Evolutionary conservation across 2,888 invertebrate species (phyloP).

Genomic region (Cephus rjabovi): DNA sequence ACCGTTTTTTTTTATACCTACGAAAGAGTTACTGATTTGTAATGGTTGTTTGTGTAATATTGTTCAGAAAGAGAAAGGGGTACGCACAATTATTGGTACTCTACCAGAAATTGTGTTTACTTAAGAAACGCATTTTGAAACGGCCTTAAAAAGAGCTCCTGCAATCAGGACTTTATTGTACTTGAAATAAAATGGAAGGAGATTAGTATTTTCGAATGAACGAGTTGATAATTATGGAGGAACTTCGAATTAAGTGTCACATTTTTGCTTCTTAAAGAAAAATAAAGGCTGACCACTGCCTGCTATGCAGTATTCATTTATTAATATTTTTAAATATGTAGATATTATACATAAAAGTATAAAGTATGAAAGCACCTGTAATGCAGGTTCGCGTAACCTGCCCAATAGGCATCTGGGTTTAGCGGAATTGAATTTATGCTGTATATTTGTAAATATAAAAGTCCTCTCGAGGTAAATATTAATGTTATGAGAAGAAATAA

Average conservation of each 20-base stretch:
- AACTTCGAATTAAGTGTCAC: conserved; percentile 5
- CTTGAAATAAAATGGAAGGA: not conserved
- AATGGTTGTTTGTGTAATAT: not conserved
- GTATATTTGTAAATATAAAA: conserved; percentile 51
- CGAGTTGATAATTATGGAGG: not conserved
- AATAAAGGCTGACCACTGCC: conserved; percentile 12
- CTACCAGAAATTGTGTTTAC: not conserved
- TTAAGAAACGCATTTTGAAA: not conserved
- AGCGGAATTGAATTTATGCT: conserved; percentile 41
- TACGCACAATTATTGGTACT: not conserved
- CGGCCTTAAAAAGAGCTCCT: not conserved
- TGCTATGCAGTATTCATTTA: conserved; percentile 4
- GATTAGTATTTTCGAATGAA: not conserved
- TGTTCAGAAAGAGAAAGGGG: not conserved
- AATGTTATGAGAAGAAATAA: conserved; percentile 10
- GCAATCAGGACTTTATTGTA: not conserved
- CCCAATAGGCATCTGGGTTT: not conserved
- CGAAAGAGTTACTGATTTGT: not conserved
- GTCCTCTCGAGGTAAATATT: conserved; percentile 9
- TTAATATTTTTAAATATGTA: conserved; percentile 19
- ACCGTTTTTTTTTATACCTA: not conserved
- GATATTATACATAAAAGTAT: conserved; percentile 29
- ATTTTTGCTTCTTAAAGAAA: conserved; percentile 16
- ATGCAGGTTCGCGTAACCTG: conserved; percentile 6
- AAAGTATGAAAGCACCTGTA: conserved; percentile 12